phyloP scores from a whole-genome alignment of 1,140 invertebrate genomes.

The Coenobita brevimanus region DNA sequence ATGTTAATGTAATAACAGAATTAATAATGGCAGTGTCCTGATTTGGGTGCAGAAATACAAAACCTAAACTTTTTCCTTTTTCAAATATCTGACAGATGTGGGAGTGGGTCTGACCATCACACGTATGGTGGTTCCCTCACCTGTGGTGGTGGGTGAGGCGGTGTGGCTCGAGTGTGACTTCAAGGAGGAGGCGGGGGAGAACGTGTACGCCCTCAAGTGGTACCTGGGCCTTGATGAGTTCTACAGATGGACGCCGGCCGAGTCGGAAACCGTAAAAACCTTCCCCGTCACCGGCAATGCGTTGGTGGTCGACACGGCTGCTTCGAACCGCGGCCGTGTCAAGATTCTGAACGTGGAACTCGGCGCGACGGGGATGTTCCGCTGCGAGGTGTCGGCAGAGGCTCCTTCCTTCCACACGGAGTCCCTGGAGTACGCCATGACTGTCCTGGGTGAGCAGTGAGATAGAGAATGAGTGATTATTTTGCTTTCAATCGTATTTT shows the following conservation, averaged over 20 bases:
- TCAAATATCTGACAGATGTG: too few relatives aligned
- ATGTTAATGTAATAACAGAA: too few relatives aligned
- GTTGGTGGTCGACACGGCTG: conserved; percentile 32
- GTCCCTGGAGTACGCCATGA: conserved; percentile 70
- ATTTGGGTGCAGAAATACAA: too few relatives aligned
- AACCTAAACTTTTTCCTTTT: too few relatives aligned
- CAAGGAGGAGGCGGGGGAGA: conserved; percentile 38
- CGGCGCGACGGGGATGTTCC: conserved; percentile 82
- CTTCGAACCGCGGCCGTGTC: conserved; percentile 37
- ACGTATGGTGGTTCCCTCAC: conserved; percentile 24
- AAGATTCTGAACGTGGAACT: conserved; percentile 71
- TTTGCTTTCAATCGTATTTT: too few relatives aligned
- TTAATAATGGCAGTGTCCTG: too few relatives aligned
- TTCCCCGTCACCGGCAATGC: conserved; percentile 38
- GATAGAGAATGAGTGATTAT: too few relatives aligned
- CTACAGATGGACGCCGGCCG: conserved; percentile 53
- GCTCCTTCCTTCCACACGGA: too few relatives aligned
- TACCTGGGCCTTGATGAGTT: conserved; percentile 56
- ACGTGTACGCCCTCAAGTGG: too few relatives aligned
- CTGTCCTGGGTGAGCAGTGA: conserved; percentile 68
- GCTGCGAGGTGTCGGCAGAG: too few relatives aligned
- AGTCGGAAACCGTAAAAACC: conserved; percentile 38
- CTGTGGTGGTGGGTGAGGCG: conserved; percentile 29
- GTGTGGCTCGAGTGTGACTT: conserved; percentile 50
- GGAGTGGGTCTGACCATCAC: conserved; percentile 32